A percentile compares a stretch with the other conserved stretches of the same genome.
Conservation (phyloP, 2,797 vertebrate genomes). For the Malacoraja senta region DNA sequence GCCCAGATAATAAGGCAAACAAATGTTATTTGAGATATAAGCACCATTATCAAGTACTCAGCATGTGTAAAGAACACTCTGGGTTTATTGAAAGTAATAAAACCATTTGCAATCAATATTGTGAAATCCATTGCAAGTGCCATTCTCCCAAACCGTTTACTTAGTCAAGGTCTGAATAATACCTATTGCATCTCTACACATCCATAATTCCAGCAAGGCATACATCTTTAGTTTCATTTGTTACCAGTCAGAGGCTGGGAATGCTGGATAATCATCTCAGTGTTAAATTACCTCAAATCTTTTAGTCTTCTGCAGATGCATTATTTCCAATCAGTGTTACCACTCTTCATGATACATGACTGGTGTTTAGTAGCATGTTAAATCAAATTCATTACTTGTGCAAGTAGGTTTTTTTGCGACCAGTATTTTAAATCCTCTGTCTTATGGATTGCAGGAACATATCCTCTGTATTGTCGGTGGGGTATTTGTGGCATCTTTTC, state of each 20-base stretch:
- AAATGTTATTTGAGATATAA: not conserved
- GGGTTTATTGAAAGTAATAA: not conserved
- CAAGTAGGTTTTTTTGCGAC: not conserved
- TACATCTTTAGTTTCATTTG: not conserved
- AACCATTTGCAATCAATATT: not conserved
- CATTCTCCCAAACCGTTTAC: not conserved
- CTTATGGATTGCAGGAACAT: not conserved
- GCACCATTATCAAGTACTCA: not conserved
- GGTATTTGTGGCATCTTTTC: not conserved
- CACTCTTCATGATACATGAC: not conserved
- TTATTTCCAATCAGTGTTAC: not conserved
- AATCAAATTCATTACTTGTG: not conserved
- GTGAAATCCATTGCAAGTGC: not conserved
- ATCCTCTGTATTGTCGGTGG: not conserved
- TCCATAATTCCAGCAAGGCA: not conserved
- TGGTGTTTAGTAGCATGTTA: not conserved
- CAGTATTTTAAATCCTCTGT: not conserved
- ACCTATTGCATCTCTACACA: not conserved
- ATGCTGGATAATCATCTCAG: not conserved
- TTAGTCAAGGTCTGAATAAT: not conserved
- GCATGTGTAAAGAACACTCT: not conserved
- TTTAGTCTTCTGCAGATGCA: not conserved
- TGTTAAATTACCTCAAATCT: not conserved
- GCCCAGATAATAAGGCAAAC: not conserved
- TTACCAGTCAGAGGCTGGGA: not conserved